phyloP scores from a whole-genome alignment of 1,140 invertebrate genomes.

The Bombus consobrinus region DNA sequence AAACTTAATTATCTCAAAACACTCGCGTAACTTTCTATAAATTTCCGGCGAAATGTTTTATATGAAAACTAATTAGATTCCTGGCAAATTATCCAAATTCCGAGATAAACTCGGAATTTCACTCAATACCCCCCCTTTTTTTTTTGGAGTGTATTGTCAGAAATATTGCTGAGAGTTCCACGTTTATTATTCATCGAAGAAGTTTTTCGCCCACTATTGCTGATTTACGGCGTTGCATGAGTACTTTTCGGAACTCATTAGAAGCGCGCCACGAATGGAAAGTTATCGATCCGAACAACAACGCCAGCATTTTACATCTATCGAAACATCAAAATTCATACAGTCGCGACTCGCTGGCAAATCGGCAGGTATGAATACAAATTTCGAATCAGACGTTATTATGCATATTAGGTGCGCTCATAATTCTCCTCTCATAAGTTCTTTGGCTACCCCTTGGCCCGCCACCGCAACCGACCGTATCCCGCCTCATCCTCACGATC shows the following conservation, averaged over 20 bases:
- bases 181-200: not conserved
- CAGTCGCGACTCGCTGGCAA: slow-evolving; percentile 55
- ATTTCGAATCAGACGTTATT: slow-evolving; percentile 77
- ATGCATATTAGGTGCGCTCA: slow-evolving; percentile 75
- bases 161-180: not conserved
- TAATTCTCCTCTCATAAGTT: slow-evolving; percentile 72
- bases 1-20: not conserved
- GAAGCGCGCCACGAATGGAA: not conserved
- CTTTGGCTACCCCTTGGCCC: slow-evolving; percentile 65
- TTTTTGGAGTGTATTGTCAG: not conserved
- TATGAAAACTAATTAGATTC: not conserved
- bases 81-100: not conserved
- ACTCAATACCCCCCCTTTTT: not conserved
- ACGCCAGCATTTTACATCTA: not conserved
- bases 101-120: not conserved
- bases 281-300: not conserved
- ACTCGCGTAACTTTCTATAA: not conserved
- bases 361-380: slow-evolving; percentile 72
- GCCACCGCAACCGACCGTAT: slow-evolving; percentile 48
- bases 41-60: no score
- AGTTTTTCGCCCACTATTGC: not conserved
- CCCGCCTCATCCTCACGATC: slow-evolving; percentile 26
- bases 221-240: not conserved
- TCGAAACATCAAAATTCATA: slow-evolving; percentile 21
- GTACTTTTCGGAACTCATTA: slow-evolving; percentile 29